These are phyloP conservation scores for Perca schrenkii DNA, from an alignment of 2,113 vertebrate species.

Conservation along the genomic window DNA sequence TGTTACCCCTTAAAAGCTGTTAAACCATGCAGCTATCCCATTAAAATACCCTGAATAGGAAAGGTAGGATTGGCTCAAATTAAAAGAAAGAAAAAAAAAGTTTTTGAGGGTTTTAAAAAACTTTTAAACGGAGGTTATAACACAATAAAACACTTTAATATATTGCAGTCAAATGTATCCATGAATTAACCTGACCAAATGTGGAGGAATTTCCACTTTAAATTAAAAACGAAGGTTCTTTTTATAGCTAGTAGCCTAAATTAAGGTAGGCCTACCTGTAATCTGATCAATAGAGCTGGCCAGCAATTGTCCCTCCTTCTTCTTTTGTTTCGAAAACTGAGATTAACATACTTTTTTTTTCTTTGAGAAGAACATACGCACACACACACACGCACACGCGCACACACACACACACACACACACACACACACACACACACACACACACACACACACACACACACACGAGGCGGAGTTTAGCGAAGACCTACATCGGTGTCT, in stretches of 20 bases:
- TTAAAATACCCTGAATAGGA: neutral
- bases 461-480: slow-evolving; percentile 66
- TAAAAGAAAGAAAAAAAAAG: neutral
- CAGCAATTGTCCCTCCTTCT: neutral
- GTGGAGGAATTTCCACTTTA: neutral
- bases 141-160: neutral
- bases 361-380: neutral
- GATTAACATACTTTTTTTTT: neutral
- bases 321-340: slow-evolving; percentile 63
- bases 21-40: neutral
- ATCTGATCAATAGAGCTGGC: no score
- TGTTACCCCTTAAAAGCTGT: neutral
- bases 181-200: neutral
- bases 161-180: neutral
- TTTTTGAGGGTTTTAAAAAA: neutral
- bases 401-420: neutral
- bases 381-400: neutral
- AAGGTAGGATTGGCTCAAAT: neutral
- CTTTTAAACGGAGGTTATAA: neutral
- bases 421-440: neutral
- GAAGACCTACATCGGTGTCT: neutral
- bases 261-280: no score
- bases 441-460: slow-evolving; percentile 5
- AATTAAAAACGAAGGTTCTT: neutral
- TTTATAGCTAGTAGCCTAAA: no score